Percentiles rank a stretch among this genome's conserved stretches.
Conservation (phyloP, 1,140 invertebrate species). For the Helicoverpa armigera region DNA sequence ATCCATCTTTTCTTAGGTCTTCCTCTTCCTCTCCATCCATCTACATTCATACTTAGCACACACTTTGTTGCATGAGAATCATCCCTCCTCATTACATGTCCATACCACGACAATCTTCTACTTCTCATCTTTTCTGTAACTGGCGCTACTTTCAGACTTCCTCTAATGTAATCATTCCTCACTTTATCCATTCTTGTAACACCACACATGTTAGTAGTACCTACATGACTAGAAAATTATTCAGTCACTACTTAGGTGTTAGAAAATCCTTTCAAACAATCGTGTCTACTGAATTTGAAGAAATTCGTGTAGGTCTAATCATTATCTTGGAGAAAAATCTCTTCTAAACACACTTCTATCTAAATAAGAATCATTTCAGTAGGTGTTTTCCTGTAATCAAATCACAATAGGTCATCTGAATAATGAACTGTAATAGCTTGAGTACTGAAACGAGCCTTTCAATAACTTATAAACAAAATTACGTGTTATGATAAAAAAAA, state of each 20-base stretch:
- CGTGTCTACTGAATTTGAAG: not conserved
- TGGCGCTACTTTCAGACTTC: no score
- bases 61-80: no score
- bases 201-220: not conserved
- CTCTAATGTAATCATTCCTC: no score
- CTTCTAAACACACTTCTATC: not conserved
- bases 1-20: no score
- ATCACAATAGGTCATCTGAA: slow-evolving; percentile 25
- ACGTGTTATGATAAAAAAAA: not conserved
- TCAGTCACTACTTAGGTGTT: no score
- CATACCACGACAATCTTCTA: no score
- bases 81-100: no score
- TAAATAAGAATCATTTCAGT: slow-evolving; percentile 30
- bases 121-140: no score
- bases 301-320: not conserved
- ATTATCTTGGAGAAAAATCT: slow-evolving; percentile 10
- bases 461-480: not conserved
- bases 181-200: no score
- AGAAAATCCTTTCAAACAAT: not conserved
- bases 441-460: not conserved
- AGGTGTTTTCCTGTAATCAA: slow-evolving; percentile 36
- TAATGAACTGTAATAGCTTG: slow-evolving; percentile 18
- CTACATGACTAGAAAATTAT: not conserved
- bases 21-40: no score
- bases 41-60: no score